A percentile compares a stretch with the other conserved stretches of the same genome.
These are phyloP conservation scores for Labrus mixtus DNA, from an alignment of 2,113 vertebrate species.

Conservation along the genomic window DNA sequence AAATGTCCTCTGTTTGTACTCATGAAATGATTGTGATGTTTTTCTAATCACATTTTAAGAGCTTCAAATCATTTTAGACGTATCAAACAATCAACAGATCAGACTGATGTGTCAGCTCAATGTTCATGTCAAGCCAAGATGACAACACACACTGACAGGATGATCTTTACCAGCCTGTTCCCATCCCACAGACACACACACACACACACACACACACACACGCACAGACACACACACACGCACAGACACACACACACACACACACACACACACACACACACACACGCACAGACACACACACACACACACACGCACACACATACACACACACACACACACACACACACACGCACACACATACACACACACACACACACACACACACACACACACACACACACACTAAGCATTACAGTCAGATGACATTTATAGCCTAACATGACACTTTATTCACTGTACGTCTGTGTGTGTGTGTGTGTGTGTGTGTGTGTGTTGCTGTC, in stretches of 20 bases:
- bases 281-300: not conserved
- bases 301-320: slow-evolving; percentile 34
- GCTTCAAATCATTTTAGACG: too few relatives aligned
- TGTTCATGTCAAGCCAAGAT: not conserved
- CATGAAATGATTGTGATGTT: too few relatives aligned
- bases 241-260: slow-evolving; percentile 67
- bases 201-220: not conserved
- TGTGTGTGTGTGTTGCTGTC: slow-evolving; percentile 28
- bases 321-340: slow-evolving; percentile 45
- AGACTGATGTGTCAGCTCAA: too few relatives aligned
- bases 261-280: slow-evolving; percentile 34
- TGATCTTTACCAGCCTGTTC: slow-evolving; percentile 67
- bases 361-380: not conserved
- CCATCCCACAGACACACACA: slow-evolving; percentile 16
- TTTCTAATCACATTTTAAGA: too few relatives aligned
- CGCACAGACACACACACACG: slow-evolving; percentile 75
- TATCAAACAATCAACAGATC: too few relatives aligned
- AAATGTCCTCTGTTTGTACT: too few relatives aligned
- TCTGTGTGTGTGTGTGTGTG: slow-evolving; percentile 14
- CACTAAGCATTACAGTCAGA: slow-evolving; percentile 64
- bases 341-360: not conserved
- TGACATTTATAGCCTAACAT: slow-evolving; percentile 78
- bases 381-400: slow-evolving; percentile 57
- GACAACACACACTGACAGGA: slow-evolving; percentile 63
- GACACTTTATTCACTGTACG: slow-evolving; percentile 56